phyloP scores from a whole-genome alignment of 2,888 invertebrate species.

The Apamea monoglypha region DNA sequence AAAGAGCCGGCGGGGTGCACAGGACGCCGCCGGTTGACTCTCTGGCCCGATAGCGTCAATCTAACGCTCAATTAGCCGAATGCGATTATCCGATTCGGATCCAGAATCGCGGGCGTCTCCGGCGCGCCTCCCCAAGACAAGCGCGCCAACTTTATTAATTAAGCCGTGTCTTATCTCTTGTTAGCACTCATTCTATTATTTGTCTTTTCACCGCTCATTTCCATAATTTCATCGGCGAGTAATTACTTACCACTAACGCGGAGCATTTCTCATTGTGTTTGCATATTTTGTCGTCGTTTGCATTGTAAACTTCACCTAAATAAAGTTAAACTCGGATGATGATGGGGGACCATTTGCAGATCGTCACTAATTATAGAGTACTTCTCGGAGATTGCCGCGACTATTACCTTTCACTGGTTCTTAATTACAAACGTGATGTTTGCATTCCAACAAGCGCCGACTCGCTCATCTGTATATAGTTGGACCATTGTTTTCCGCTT shows the following conservation, averaged over 20 bases:
- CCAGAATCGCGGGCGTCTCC: constrained; percentile 84
- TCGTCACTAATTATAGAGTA: constrained; percentile 55
- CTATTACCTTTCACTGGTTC: constrained; percentile 42
- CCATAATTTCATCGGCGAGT: constrained; percentile 89
- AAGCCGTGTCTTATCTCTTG: constrained; percentile 91
- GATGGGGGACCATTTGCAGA: constrained; percentile 67
- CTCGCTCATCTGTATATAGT: constrained; percentile 68
- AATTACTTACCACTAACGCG: constrained; percentile 88
- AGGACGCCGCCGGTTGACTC: constrained; percentile 72
- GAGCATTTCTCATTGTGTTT: constrained; percentile 86
- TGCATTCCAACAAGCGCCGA: constrained; percentile 58
- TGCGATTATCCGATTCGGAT: constrained; percentile 89
- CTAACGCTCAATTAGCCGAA: constrained; percentile 90
- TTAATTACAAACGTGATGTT: constrained; percentile 57
- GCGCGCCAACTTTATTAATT: constrained; percentile 90
- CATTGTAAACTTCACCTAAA: constrained; percentile 80
- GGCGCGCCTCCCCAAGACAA: constrained; percentile 84
- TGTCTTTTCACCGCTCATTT: constrained; percentile 90
- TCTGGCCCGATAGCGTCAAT: constrained; percentile 88
- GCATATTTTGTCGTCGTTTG: constrained; percentile 86
- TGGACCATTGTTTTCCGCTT: constrained; percentile 77
- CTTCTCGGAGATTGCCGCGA: constrained; percentile 41
- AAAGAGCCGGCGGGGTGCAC: constrained; percentile 68
- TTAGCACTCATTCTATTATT: constrained; percentile 91
- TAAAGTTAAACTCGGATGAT: constrained; percentile 74